These are phyloP conservation scores for Heptranchias perlo DNA, from an alignment of 2,113 vertebrate species.

Conservation along the genomic window DNA sequence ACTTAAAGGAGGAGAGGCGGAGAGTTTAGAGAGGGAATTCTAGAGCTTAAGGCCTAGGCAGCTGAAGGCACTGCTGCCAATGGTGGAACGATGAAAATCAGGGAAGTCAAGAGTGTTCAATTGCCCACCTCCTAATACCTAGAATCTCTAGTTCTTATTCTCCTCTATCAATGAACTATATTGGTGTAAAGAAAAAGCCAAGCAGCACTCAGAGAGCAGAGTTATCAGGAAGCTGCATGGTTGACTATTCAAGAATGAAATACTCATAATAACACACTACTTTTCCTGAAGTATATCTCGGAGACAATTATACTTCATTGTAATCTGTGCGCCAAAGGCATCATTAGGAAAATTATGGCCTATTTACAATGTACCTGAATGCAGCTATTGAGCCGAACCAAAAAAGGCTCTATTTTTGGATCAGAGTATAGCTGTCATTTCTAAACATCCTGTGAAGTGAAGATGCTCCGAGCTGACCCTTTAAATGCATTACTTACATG, in stretches of 20 bases:
- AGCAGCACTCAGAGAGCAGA: background rate
- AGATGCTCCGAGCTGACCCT: background rate
- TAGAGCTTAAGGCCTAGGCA: no score
- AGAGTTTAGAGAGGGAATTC: no score
- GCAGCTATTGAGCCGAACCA: background rate
- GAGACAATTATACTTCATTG: constrained; percentile 13
- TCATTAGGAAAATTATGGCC: constrained; percentile 31
- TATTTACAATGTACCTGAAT: background rate
- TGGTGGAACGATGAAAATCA: no score
- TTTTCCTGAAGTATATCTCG: background rate
- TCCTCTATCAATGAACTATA: background rate
- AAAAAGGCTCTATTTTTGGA: constrained; percentile 8
- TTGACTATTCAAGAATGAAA: background rate
- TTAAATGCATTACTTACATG: background rate
- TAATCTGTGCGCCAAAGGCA: background rate
- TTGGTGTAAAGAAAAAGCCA: background rate
- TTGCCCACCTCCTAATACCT: background rate
- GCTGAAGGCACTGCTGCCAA: no score
- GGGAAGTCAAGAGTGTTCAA: no score
- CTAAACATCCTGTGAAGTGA: background rate
- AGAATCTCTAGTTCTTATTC: background rate
- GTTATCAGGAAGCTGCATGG: background rate
- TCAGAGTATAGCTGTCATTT: background rate
- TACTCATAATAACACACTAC: background rate
- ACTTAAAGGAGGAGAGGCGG: no score